Evolutionary conservation across 1,140 invertebrate species (phyloP).

Genomic region (Drosophila lacertosa): DNA sequence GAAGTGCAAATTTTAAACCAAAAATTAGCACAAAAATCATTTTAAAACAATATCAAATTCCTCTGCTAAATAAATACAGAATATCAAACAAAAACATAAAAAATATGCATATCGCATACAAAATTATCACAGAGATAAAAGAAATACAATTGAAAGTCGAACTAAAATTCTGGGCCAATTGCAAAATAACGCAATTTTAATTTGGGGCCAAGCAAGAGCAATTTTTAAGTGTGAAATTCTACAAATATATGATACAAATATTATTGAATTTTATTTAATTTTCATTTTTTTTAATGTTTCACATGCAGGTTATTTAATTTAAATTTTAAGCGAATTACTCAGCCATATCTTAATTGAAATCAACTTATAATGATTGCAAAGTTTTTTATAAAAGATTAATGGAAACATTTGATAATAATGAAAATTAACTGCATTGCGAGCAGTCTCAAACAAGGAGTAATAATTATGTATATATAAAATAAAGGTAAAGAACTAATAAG

Average conservation of each 20-base stretch:
- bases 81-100: neutral
- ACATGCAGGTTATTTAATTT: no score
- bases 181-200: neutral
- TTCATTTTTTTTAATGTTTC: no score
- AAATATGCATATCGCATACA: neutral
- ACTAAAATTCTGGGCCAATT: constrained; percentile 1
- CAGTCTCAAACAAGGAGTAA: no score
- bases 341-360: neutral
- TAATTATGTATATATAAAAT: no score
- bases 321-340: neutral
- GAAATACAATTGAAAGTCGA: constrained; percentile 20
- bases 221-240: constrained; percentile 9
- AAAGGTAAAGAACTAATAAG: no score
- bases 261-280: no score
- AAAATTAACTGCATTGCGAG: no score
- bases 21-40: constrained; percentile 32
- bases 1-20: constrained; percentile 14
- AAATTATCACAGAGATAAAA: constrained; percentile 1
- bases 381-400: no score
- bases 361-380: no score
- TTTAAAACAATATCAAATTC: constrained; percentile 24
- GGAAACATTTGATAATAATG: no score
- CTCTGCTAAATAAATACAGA: constrained; percentile 25
- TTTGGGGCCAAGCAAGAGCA: neutral
- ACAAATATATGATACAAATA: neutral